These are phyloP conservation scores for Atherix ibis DNA, from an alignment of 2,888 invertebrate species.

Conservation along the genomic window DNA sequence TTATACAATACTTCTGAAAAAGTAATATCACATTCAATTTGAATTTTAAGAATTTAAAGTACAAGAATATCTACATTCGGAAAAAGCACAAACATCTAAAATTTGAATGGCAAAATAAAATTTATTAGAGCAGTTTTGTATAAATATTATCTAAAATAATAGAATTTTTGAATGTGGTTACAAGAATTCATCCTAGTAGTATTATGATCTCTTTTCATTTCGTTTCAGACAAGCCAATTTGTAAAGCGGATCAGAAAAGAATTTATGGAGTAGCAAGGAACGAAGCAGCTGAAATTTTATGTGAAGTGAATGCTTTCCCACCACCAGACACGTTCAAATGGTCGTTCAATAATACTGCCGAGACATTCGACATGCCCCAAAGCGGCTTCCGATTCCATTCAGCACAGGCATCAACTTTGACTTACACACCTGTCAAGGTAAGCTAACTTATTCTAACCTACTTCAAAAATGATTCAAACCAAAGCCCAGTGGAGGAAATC, in stretches of 20 bases:
- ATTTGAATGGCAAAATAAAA: too few species aligned
- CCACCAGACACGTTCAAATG: constrained; percentile 69
- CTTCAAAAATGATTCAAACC: constrained; percentile 3
- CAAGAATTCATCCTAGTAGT: too few species aligned
- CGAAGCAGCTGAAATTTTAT: constrained; percentile 62
- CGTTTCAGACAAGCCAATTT: constrained; percentile 65
- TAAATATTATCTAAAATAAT: too few species aligned
- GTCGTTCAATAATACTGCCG: constrained; percentile 80
- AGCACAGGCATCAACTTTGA: constrained; percentile 45
- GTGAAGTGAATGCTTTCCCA: constrained; percentile 75
- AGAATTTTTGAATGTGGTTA: too few species aligned
- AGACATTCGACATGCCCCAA: constrained; percentile 57
- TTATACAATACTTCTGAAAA: too few species aligned
- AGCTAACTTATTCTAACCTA: constrained; percentile 11
- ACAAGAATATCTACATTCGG: too few species aligned
- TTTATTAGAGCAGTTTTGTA: too few species aligned
- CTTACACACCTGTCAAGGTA: constrained; percentile 53
- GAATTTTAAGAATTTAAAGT: too few species aligned
- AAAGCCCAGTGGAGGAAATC: too few species aligned
- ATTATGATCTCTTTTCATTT: constrained; percentile 1
- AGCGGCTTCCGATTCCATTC: constrained; percentile 44
- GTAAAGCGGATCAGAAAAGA: constrained; percentile 53
- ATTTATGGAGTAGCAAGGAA: constrained; percentile 73
- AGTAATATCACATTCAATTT: too few species aligned
- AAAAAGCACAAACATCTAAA: too few species aligned